Conservation (phyloP, 2,888 invertebrate genomes). For the Chymomyza caudatula region DNA sequence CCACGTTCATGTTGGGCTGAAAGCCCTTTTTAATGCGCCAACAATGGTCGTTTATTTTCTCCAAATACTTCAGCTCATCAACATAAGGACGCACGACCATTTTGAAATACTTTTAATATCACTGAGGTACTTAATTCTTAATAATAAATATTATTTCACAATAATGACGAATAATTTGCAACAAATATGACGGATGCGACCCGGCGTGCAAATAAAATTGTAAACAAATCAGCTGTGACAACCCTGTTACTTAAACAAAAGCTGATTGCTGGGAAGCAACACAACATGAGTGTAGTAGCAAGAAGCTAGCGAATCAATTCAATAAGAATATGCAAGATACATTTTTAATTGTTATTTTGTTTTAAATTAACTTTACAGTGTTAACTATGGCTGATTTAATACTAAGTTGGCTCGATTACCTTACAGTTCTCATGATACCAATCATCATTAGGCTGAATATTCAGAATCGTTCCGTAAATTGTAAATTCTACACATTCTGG, state of each 20-base stretch:
- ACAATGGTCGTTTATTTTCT: slow-evolving; percentile 89
- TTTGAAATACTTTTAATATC: slow-evolving; percentile 57
- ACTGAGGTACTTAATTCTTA: not conserved
- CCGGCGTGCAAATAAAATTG: not conserved
- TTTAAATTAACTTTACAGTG: no score
- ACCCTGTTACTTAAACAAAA: not conserved
- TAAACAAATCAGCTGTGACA: not conserved
- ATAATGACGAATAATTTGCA: not conserved
- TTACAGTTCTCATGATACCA: slow-evolving; percentile 23
- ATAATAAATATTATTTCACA: not conserved
- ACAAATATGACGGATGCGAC: slow-evolving; percentile 25
- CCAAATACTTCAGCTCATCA: slow-evolving; percentile 95
- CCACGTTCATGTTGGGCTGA: slow-evolving; percentile 99
- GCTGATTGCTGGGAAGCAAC: not conserved
- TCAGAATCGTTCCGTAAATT: slow-evolving; percentile 29
- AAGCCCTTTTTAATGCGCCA: slow-evolving; percentile 99
- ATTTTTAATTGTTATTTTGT: no score
- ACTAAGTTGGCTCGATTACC: no score
- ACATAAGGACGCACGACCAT: slow-evolving; percentile 95
- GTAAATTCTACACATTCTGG: slow-evolving; percentile 3
- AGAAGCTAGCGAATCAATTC: not conserved
- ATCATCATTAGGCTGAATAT: slow-evolving; percentile 11
- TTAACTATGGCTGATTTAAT: no score
- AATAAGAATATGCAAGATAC: not conserved
- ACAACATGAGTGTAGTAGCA: not conserved